These are phyloP conservation scores for Oligia fasciuncula DNA, from an alignment of 2,888 invertebrate genomes.

Conservation along the genomic window DNA sequence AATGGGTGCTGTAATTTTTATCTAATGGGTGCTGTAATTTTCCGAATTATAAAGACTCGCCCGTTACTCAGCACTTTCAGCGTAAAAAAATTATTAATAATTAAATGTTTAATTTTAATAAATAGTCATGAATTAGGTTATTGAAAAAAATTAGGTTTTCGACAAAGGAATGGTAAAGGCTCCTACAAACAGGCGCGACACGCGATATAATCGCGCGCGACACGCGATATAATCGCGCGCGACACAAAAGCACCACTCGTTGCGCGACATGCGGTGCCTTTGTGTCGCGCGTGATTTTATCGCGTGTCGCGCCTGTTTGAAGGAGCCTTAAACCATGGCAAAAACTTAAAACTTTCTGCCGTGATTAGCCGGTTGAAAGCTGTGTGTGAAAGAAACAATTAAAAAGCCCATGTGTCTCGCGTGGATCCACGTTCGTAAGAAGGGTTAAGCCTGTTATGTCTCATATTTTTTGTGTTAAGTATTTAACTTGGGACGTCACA, in stretches of 20 bases:
- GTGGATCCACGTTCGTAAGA: not conserved
- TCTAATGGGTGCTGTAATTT: not conserved
- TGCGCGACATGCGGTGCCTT: no score
- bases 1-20: not conserved
- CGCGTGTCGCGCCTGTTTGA: no score
- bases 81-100: not conserved
- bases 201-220: no score
- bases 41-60: not conserved
- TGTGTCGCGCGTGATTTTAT: no score
- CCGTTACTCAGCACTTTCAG: not conserved
- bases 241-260: no score
- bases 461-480: not conserved
- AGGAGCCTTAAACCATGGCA: no score
- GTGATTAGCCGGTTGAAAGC: not conserved
- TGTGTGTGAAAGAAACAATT: not conserved
- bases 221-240: no score
- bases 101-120: not conserved
- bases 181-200: no score
- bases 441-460: not conserved
- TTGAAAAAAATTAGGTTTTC: not conserved
- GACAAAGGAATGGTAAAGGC: not conserved
- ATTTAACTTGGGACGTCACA: not conserved
- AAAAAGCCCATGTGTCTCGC: not conserved
- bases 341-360: no score
- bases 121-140: not conserved